Evolutionary conservation across 2,797 vertebrate species (phyloP).

Genomic region (Tapirus indicus): DNA sequence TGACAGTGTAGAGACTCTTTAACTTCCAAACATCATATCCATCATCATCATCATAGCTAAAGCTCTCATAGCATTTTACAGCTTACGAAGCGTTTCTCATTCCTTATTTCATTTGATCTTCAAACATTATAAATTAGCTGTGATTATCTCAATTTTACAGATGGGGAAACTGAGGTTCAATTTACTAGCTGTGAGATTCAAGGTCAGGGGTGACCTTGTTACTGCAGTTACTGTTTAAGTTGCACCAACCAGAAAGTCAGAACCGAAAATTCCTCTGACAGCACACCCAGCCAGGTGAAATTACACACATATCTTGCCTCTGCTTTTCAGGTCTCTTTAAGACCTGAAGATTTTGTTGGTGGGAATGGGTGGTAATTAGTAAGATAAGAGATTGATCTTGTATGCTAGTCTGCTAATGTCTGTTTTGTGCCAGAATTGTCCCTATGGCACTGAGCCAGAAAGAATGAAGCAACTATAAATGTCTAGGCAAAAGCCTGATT

Average conservation of each 20-base stretch:
- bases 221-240: not conserved
- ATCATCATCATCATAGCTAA: not conserved
- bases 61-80: not conserved
- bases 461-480: constrained; percentile 63
- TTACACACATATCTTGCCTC: not conserved
- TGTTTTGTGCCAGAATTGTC: constrained; percentile 62
- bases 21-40: not conserved
- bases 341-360: constrained; percentile 46
- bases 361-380: constrained; percentile 45
- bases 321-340: constrained; percentile 64
- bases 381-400: constrained; percentile 68
- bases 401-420: constrained; percentile 55
- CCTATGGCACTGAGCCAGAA: constrained; percentile 66
- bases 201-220: not conserved
- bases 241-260: not conserved
- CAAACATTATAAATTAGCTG: not conserved
- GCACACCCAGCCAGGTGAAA: not conserved
- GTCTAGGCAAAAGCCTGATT: constrained; percentile 64
- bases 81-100: not conserved
- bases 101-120: constrained; percentile 22
- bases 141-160: not conserved
- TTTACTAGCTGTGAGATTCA: not conserved
- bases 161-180: not conserved
- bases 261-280: not conserved
- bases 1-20: not conserved